A percentile compares a stretch with the other conserved stretches of the same genome.
Evolutionary conservation across 2,797 vertebrate genomes (phyloP).

Genomic region (Melanotaenia pygmaea): DNA sequence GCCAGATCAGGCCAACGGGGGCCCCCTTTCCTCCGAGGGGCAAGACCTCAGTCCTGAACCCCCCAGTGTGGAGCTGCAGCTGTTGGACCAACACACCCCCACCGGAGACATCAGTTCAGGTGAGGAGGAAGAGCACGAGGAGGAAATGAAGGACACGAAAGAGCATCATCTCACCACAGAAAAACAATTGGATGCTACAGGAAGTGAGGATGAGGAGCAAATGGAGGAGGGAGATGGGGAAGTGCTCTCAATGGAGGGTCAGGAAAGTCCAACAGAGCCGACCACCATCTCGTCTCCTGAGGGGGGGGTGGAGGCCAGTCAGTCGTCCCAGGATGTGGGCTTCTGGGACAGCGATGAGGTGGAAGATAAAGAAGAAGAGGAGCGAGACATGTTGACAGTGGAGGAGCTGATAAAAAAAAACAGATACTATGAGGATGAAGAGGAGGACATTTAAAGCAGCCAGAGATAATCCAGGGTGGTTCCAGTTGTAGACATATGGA

Average conservation of each 20-base stretch:
- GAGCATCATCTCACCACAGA: conserved; percentile 35
- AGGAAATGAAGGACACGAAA: conserved; percentile 35
- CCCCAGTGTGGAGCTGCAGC: conserved; percentile 56
- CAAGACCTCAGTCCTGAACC: conserved; percentile 34
- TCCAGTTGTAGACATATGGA: too few species aligned
- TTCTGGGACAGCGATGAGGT: conserved; percentile 89
- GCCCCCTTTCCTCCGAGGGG: conserved; percentile 12
- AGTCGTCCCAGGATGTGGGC: conserved; percentile 86
- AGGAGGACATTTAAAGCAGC: conserved; percentile 73
- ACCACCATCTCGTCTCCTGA: conserved; percentile 66
- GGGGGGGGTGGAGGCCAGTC: conserved; percentile 67
- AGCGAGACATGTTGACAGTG: conserved; percentile 85
- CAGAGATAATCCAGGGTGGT: too few species aligned
- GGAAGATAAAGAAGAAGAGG: conserved; percentile 78
- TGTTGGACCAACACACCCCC: conserved; percentile 34
- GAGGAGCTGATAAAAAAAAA: conserved; percentile 97
- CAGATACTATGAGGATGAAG: conserved; percentile 89
- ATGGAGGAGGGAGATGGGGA: conserved; percentile 56
- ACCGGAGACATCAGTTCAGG: conserved; percentile 60
- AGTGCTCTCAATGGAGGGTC: conserved; percentile 57
- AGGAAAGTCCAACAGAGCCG: conserved; percentile 66
- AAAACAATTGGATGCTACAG: conserved; percentile 24
- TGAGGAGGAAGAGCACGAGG: conserved; percentile 59
- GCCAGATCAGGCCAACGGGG: conserved; percentile 55
- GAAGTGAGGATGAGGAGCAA: conserved; percentile 35